These are phyloP conservation scores for Dendrolimus punctatus DNA, from an alignment of 1,140 invertebrate species.

Conservation along the genomic window DNA sequence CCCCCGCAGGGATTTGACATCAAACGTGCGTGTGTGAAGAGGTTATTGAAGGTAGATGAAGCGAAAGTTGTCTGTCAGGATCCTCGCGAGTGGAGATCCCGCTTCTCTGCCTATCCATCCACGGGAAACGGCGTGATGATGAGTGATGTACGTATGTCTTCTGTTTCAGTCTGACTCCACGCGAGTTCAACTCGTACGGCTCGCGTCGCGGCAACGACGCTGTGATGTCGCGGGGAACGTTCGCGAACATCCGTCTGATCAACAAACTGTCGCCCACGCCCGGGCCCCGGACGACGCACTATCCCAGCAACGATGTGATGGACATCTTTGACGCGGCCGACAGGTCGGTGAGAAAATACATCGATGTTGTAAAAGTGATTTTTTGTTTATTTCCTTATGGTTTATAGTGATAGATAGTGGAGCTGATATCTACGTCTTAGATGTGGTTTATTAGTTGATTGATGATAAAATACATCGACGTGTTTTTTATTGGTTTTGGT, in stretches of 20 bases:
- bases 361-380: no score
- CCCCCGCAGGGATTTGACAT: no score
- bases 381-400: no score
- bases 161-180: constrained; percentile 82
- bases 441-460: no score
- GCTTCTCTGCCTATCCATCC: not conserved
- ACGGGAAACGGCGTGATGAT: not conserved
- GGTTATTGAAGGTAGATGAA: no score
- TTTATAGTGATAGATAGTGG: no score
- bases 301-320: constrained; percentile 92
- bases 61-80: no score
- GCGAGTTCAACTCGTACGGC: constrained; percentile 98
- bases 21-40: no score
- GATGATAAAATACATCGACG: no score
- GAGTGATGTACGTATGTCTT: not conserved
- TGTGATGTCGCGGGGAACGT: constrained; percentile 97
- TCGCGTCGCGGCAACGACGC: constrained; percentile 96
- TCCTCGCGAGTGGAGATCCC: no score
- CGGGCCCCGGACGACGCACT: constrained; percentile 91
- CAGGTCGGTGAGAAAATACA: constrained; percentile 72
- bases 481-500: no score
- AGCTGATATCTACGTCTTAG: no score
- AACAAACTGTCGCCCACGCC: constrained; percentile 91
- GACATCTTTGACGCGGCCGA: constrained; percentile 98
- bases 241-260: constrained; percentile 97